Evolutionary conservation across 2,113 vertebrate species (phyloP).

Genomic region (Microcebus ravelobensis): DNA sequence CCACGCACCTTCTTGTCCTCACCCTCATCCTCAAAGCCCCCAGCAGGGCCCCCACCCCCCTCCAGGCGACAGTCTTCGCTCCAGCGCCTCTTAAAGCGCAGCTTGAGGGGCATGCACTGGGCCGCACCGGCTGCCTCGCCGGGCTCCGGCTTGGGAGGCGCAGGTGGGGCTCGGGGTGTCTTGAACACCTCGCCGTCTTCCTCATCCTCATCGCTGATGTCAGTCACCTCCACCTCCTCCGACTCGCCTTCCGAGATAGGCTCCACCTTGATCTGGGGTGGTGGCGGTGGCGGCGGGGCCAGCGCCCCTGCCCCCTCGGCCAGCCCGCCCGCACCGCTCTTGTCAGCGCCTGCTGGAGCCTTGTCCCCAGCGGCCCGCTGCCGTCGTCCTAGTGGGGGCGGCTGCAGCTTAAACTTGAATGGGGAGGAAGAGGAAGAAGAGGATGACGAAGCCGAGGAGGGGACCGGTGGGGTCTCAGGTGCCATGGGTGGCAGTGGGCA

Average conservation of each 20-base stretch:
- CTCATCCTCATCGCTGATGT: slow-evolving; percentile 92
- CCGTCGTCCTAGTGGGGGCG: slow-evolving; percentile 91
- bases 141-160: slow-evolving; percentile 59
- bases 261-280: slow-evolving; percentile 94
- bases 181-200: slow-evolving; percentile 94
- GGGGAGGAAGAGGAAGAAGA: slow-evolving; percentile 84
- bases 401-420: slow-evolving; percentile 96
- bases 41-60: slow-evolving; percentile 83
- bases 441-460: slow-evolving; percentile 79
- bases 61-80: slow-evolving; percentile 94
- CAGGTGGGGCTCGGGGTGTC: slow-evolving; percentile 87
- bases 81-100: slow-evolving; percentile 95
- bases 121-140: slow-evolving; percentile 71
- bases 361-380: slow-evolving; percentile 86
- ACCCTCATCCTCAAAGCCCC: slow-evolving; percentile 90
- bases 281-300: slow-evolving; percentile 77
- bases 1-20: slow-evolving; percentile 82
- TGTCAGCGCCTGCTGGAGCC: slow-evolving; percentile 42
- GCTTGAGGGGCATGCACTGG: slow-evolving; percentile 92
- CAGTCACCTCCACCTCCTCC: slow-evolving; percentile 94
- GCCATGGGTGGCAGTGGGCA: slow-evolving; percentile 76
- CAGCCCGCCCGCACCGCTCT: neutral
- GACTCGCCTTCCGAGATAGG: slow-evolving; percentile 91
- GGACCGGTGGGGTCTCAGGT: slow-evolving; percentile 83
- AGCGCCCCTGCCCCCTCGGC: slow-evolving; percentile 67